Evolutionary conservation across 2,888 invertebrate species (phyloP).

Genomic region (Psylliodes chrysocephalus): DNA sequence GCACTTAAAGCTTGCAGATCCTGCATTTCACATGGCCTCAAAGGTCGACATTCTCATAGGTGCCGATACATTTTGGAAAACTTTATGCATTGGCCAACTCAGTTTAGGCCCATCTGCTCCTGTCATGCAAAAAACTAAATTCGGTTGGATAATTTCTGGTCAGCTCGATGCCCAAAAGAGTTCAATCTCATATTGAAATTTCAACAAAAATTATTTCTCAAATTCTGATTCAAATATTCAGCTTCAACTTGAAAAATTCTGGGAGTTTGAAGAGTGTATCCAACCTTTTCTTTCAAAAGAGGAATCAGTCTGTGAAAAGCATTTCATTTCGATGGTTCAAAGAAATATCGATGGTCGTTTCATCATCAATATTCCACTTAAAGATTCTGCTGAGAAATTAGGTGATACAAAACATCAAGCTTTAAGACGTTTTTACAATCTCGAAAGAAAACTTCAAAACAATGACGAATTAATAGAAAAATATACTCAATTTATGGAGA

Average conservation of each 20-base stretch:
- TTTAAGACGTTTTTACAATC: neutral
- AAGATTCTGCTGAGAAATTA: slow-evolving; percentile 6
- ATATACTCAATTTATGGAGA: neutral
- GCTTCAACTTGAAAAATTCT: slow-evolving; percentile 4
- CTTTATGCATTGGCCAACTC: neutral
- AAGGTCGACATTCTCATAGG: neutral
- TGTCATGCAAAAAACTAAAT: neutral
- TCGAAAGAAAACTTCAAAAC: too few relatives aligned
- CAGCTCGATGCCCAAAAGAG: neutral
- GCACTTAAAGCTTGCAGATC: neutral
- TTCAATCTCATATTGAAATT: neutral
- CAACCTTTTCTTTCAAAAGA: neutral
- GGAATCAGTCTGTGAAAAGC: slow-evolving; percentile 1
- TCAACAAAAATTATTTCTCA: neutral
- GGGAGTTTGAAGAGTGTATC: neutral
- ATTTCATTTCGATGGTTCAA: slow-evolving; percentile 1
- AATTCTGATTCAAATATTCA: neutral
- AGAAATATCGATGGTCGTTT: slow-evolving; percentile 8
- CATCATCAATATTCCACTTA: slow-evolving; percentile 14
- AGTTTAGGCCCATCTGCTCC: neutral
- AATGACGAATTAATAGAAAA: neutral
- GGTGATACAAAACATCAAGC: neutral
- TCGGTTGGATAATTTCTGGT: neutral
- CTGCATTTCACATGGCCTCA: neutral
- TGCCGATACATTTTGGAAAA: neutral